Evolutionary conservation across 1,140 invertebrate genomes (phyloP).

Genomic region (Neodiprion virginianus): DNA sequence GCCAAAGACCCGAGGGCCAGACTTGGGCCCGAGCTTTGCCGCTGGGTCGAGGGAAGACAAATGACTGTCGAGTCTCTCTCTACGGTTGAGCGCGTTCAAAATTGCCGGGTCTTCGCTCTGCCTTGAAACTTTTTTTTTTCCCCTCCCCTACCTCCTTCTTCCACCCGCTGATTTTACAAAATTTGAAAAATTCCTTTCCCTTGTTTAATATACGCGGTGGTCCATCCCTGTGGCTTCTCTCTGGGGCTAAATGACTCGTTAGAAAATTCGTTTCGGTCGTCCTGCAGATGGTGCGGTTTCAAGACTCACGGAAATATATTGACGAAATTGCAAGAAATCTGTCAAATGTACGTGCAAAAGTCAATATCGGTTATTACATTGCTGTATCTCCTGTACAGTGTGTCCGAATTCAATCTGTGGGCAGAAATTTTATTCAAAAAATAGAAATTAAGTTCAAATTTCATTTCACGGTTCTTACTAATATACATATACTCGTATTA

Average conservation of each 20-base stretch:
- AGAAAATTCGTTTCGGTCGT: neutral
- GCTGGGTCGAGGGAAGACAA: slow-evolving; percentile 37
- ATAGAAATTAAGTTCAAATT: too few species aligned
- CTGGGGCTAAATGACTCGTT: neutral
- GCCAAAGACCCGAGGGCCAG: slow-evolving; percentile 43
- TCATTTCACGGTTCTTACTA: too few species aligned
- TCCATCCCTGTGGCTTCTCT: neutral
- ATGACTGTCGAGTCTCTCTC: slow-evolving; percentile 36
- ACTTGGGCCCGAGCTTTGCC: slow-evolving; percentile 22
- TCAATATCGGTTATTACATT: too few species aligned
- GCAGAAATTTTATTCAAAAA: too few species aligned
- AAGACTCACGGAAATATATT: too few species aligned
- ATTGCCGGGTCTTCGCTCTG: slow-evolving; percentile 38
- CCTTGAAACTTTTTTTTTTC: neutral
- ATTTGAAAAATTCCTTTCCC: neutral
- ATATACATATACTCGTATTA: too few species aligned
- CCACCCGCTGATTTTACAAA: slow-evolving; percentile 24
- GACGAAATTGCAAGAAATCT: too few species aligned
- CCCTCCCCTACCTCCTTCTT: slow-evolving; percentile 29
- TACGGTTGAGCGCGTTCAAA: slow-evolving; percentile 43
- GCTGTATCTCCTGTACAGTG: too few species aligned
- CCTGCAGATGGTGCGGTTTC: too few species aligned
- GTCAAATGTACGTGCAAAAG: too few species aligned
- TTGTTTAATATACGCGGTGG: neutral
- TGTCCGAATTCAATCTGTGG: too few species aligned